phyloP scores from a whole-genome alignment of 1,140 invertebrate genomes.

The Heliconius eleuchia region DNA sequence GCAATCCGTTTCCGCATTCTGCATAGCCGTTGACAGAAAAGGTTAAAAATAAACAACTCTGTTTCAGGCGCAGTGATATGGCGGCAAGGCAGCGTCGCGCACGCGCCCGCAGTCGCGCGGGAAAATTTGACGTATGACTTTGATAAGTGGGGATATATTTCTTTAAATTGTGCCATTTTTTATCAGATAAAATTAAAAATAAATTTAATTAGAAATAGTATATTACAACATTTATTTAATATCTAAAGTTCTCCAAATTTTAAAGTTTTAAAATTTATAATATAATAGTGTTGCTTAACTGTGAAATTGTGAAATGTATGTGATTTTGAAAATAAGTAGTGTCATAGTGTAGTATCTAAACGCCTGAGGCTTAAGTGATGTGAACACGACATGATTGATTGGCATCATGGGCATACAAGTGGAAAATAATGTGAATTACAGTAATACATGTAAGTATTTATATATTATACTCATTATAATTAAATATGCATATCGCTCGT shows the following conservation, averaged over 20 bases:
- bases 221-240: too few relatives aligned
- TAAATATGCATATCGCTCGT: background rate
- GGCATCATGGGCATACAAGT: constrained; percentile 72
- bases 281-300: background rate
- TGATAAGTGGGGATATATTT: constrained; percentile 26
- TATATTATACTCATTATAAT: background rate
- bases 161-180: background rate
- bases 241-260: background rate
- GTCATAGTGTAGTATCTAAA: background rate
- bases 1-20: constrained; percentile 31
- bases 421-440: constrained; percentile 70
- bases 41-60: constrained; percentile 37
- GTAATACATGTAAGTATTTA: constrained; percentile 70
- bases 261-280: background rate
- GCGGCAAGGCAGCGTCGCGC: constrained; percentile 24
- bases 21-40: constrained; percentile 39
- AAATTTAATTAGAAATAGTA: too few relatives aligned
- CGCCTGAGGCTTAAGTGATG: constrained; percentile 46
- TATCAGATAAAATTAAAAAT: too few relatives aligned
- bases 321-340: constrained; percentile 38
- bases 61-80: constrained; percentile 50
- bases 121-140: constrained; percentile 19
- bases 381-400: constrained; percentile 43
- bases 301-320: constrained; percentile 38
- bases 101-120: constrained; percentile 10